These are phyloP conservation scores for Drosophila prolongata DNA, from an alignment of 2,888 invertebrate genomes.

Conservation along the genomic window DNA sequence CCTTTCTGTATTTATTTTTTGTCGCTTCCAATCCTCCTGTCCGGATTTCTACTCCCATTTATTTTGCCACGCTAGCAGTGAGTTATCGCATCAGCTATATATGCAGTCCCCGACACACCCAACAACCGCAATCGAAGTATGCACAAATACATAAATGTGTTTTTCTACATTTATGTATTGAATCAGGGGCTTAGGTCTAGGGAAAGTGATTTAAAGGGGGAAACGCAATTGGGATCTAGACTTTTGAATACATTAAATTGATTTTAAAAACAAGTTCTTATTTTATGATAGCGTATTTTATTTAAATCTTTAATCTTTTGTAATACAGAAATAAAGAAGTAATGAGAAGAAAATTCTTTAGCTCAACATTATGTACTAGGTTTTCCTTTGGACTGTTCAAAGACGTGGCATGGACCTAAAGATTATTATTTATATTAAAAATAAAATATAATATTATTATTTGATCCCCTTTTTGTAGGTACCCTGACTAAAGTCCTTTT, in stretches of 20 bases:
- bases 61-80: conserved; percentile 35
- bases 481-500: conserved; percentile 4
- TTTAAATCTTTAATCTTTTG: too few relatives aligned
- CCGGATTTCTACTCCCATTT: conserved; percentile 16
- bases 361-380: too few relatives aligned
- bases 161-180: conserved; percentile 18
- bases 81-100: conserved; percentile 45
- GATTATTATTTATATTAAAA: too few relatives aligned
- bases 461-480: background rate
- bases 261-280: too few relatives aligned
- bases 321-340: too few relatives aligned
- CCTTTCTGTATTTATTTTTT: conserved; percentile 7
- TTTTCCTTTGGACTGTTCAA: too few relatives aligned
- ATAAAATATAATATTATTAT: too few relatives aligned
- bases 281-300: too few relatives aligned
- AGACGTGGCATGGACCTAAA: too few relatives aligned
- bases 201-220: background rate
- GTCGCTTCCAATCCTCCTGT: conserved; percentile 6
- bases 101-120: conserved; percentile 19
- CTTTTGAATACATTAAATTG: too few relatives aligned
- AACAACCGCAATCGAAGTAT: conserved; percentile 43
- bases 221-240: too few relatives aligned
- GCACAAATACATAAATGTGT: conserved; percentile 19
- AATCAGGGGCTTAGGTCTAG: conserved; percentile 29
- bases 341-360: too few relatives aligned